A percentile compares a stretch with the other conserved stretches of the same genome.
phyloP scores from a whole-genome alignment of 2,888 invertebrate genomes.

The Petrophora chlorosata region DNA sequence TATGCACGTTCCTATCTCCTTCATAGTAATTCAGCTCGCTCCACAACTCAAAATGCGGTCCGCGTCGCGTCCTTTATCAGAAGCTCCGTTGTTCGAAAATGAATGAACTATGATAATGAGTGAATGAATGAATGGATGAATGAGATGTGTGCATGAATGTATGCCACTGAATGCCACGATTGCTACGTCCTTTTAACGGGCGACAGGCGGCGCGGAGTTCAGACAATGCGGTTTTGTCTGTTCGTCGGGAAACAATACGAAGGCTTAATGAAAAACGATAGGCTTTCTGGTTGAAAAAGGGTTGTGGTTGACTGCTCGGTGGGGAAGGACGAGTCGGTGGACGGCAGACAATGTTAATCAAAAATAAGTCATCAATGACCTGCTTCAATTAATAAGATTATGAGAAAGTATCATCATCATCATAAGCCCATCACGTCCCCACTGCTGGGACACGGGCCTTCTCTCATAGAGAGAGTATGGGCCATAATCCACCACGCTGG shows the following conservation, averaged over 20 bases:
- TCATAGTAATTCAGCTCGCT: not conserved
- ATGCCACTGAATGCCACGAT: not conserved
- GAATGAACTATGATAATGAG: conserved; percentile 30
- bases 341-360: no score
- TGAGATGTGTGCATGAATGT: conserved; percentile 23
- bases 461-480: no score
- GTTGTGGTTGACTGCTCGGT: no score
- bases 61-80: conserved; percentile 12
- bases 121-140: conserved; percentile 31
- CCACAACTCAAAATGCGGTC: conserved; percentile 7
- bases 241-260: not conserved
- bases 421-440: no score
- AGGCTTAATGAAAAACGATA: not conserved
- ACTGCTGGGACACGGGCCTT: no score
- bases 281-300: no score
- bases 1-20: no score
- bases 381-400: no score
- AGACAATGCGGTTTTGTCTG: conserved; percentile 3
- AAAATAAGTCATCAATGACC: no score
- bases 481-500: no score
- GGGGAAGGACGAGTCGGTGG: no score
- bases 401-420: no score
- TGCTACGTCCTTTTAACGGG: conserved; percentile 2
- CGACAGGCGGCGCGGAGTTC: not conserved
- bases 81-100: conserved; percentile 20